Base-by-base conservation (phyloP, 64 coral and sea anemone genomes). In the Platygyra sinensis region DNA sequence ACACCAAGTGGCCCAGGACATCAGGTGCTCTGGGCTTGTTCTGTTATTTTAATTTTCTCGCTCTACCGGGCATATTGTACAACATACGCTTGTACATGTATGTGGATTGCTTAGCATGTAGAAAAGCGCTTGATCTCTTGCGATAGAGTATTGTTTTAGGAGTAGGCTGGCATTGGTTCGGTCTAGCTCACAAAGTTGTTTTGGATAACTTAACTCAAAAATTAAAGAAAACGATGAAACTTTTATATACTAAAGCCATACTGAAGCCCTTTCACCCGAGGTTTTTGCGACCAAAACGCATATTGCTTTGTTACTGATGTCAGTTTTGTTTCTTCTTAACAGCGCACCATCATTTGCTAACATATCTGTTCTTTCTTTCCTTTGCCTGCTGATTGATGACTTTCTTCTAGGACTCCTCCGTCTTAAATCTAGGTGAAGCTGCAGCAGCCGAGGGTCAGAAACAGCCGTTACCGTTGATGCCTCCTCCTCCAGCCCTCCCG, bases 321-420 rank as follows among this genome's bases (percentile, higher is more conserved):
- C 24, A 4, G 39, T 31, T 67, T 22, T 85, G 30, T 13, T 2
- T 16, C 63, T 24, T 42, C 36, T 50, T 8, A 71, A 12, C 62
- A 85, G 63, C 33, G 22, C 0, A 22, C 29, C 18, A n/a, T 39
- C 22, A 28, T 79, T 72, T 87, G 75, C 86, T 92, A 76, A 87
- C 90, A 78, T 72, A 39, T 79, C 9, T 65, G 62, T 92, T 80
- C 86, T 82, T 90, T 83, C 31, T 92, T 87, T 79, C 77, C 75
- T 87, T 60, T 85, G 89, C 31, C 89, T 91, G 90, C 90, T 87
- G 74, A 92, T 85, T 87, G 80, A 92, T 87, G 81, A 60, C 64
- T 92, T 92, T 92, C 19, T 92, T 92, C 72, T 87, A 92, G 90
- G 82, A 92, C 73, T 87, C 82, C 59, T 78, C 74, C 82, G 78